Evolutionary conservation across 1,140 invertebrate species (phyloP), one percentile per base, ranked within the genome.

Genomic region (Meteorus sp.): DNA sequence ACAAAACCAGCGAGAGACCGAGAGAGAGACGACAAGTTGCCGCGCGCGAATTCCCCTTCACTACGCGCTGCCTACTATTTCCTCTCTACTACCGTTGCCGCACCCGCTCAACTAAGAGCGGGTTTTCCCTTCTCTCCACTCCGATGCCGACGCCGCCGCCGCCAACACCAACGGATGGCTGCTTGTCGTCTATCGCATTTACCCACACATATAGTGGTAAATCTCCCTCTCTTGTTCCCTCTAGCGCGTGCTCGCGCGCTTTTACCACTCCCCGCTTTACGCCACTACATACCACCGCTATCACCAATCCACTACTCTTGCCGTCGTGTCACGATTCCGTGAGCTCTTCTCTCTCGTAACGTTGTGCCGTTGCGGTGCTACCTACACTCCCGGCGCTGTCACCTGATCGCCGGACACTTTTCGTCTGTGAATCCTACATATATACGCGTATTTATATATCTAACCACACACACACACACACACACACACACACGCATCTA

Each of bases 371-470:
- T 13, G 23, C 37, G 23, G 44, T 45, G 35, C 45, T 48, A 57
- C 55, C 45, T 51, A 48, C 47, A 27, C 56, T 43, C 47, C 22
- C n/a, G n/a, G 17, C 37, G 23, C 52, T 60, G 74, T 75, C 73
- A 77, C 72, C 73, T 75, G 74, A 76, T 76, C 72, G 73, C 70
- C 73, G 65, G 68, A 76, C 73, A 66, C 70, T 78, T 75, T 76
- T 78, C 74, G 73, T 71, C 71, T 74, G 67, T 77, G 75, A 77
- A 69, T 75, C 75, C 75, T 70, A 39, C 35, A 29, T 9, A n/a
- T n/a, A n/a, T n/a, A n/a, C n/a, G n/a, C n/a, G n/a, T n/a, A n/a
- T n/a, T n/a, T n/a, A n/a, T n/a, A n/a, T n/a, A 3, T 41, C n/a
- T n/a, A 3, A 3, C n/a, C 2, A 22, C 25, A 17, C 22, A 13